Conservation (phyloP, 2,113 vertebrate genomes). For the Chauna torquata region DNA sequence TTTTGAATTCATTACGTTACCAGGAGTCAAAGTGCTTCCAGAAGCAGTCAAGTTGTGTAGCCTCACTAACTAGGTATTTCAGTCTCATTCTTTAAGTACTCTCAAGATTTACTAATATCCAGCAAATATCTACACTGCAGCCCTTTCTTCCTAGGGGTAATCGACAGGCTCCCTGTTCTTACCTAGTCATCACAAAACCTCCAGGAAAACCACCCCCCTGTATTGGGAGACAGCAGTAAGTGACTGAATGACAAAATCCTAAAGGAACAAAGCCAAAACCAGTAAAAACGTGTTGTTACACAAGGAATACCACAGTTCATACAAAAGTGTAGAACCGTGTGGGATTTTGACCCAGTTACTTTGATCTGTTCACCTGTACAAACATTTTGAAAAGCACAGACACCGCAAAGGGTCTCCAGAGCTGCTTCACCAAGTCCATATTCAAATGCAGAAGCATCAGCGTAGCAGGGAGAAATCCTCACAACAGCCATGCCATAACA, state of each 20-base stretch:
- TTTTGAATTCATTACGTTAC: neutral
- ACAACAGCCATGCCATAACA: fast-evolving
- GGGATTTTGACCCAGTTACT: neutral
- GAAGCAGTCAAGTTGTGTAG: neutral
- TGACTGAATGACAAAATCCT: neutral
- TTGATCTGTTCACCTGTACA: neutral
- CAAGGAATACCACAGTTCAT: neutral
- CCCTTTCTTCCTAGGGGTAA: neutral
- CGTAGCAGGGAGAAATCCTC: neutral
- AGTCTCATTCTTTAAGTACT: neutral
- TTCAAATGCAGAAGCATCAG: neutral
- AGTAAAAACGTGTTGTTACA: neutral
- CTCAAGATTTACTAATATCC: neutral
- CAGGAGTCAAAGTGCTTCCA: neutral
- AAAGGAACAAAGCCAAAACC: neutral
- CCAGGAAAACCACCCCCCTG: neutral
- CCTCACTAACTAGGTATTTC: neutral
- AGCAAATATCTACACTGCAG: neutral
- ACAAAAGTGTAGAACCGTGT: neutral
- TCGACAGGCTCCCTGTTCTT: neutral
- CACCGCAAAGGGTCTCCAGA: neutral
- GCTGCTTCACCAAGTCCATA: neutral
- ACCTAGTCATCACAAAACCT: neutral
- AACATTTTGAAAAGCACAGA: neutral
- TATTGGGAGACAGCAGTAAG: neutral